Conservation (phyloP, 2,888 invertebrate species). For the Agrotis ipsilon region DNA sequence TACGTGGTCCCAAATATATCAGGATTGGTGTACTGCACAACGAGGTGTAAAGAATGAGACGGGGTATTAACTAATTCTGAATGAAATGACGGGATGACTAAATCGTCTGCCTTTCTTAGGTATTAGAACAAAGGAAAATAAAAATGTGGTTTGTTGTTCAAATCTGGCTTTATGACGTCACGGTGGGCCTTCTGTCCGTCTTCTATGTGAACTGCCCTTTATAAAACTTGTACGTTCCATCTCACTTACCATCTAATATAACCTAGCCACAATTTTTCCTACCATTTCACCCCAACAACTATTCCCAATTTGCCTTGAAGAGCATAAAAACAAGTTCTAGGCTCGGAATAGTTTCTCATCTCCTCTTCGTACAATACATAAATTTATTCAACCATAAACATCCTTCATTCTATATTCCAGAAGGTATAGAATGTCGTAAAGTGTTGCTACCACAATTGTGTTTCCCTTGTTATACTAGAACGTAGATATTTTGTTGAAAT, state of each 20-base stretch:
- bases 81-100: no score
- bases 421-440: slow-evolving; percentile 63
- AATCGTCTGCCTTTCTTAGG: no score
- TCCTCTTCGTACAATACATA: slow-evolving; percentile 53
- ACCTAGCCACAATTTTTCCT: slow-evolving; percentile 12
- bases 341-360: slow-evolving; percentile 60
- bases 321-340: slow-evolving; percentile 41
- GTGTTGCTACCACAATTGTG: slow-evolving; percentile 57
- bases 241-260: slow-evolving; percentile 22
- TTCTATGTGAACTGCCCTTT: not conserved
- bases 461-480: slow-evolving; percentile 39
- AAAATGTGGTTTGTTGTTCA: no score
- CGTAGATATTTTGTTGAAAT: slow-evolving; percentile 53
- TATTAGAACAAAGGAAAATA: no score
- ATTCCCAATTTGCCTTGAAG: slow-evolving; percentile 31
- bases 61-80: no score
- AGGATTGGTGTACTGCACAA: no score
- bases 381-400: slow-evolving; percentile 64
- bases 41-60: no score
- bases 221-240: slow-evolving; percentile 7
- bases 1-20: no score
- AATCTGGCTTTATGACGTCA: no score
- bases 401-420: slow-evolving; percentile 54
- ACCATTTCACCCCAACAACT: slow-evolving; percentile 7
- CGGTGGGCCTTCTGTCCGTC: no score